These are phyloP conservation scores for Tenthredo livida DNA, from an alignment of 2,888 invertebrate species.

Conservation along the genomic window DNA sequence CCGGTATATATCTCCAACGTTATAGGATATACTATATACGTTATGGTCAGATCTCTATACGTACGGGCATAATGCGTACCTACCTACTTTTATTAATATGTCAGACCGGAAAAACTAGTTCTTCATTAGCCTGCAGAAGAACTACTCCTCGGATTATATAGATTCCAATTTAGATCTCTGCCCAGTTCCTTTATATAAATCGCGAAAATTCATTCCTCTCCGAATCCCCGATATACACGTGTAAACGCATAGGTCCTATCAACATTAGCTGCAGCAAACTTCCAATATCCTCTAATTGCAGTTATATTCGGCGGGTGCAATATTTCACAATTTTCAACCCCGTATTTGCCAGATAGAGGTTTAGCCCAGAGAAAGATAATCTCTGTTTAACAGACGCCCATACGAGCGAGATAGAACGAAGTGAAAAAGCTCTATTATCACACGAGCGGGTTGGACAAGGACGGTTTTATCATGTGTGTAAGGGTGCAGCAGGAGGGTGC, in stretches of 20 bases:
- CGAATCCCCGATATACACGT: too few species aligned
- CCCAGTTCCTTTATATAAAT: not conserved
- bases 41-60: not conserved
- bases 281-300: slow-evolving; percentile 41
- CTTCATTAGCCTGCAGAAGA: slow-evolving; percentile 7
- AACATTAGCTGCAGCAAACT: not conserved
- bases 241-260: not conserved
- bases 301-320: not conserved
- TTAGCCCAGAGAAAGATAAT: slow-evolving; percentile 58
- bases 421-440: slow-evolving; percentile 45
- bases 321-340: slow-evolving; percentile 48
- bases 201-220: too few species aligned
- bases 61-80: not conserved
- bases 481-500: slow-evolving; percentile 24
- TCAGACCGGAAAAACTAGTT: slow-evolving; percentile 14
- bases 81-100: not conserved
- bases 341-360: not conserved
- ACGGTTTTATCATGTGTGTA: slow-evolving; percentile 45
- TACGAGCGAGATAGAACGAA: slow-evolving; percentile 36
- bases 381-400: slow-evolving; percentile 58
- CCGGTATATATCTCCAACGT: not conserved
- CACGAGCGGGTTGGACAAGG: slow-evolving; percentile 41
- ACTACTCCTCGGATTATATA: not conserved
- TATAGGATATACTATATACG: not conserved
- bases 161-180: not conserved